Conservation (phyloP, 2,888 invertebrate genomes). For the Dascillus cervinus region DNA sequence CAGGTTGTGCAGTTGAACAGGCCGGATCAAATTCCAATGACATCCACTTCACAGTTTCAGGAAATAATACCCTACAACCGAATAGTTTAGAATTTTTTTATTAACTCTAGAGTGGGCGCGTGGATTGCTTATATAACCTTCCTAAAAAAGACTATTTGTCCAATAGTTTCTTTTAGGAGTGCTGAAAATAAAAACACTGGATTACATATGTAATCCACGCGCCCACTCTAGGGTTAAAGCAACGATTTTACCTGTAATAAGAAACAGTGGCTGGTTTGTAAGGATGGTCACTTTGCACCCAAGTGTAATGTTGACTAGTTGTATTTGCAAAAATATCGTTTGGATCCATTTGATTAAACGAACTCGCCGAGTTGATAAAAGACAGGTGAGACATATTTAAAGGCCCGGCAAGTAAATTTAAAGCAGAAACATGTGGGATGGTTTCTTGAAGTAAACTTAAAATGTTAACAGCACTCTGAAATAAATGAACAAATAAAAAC, state of each 20-base stretch:
- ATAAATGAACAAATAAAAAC: constrained; percentile 15
- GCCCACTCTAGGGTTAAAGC: not conserved
- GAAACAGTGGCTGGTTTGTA: constrained; percentile 83
- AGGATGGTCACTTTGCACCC: constrained; percentile 95
- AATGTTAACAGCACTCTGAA: constrained; percentile 76
- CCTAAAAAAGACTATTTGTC: too few species aligned
- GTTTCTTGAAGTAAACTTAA: constrained; percentile 80
- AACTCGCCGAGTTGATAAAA: constrained; percentile 31
- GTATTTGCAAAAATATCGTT: constrained; percentile 43
- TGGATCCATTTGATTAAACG: constrained; percentile 25
- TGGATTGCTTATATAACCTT: not conserved
- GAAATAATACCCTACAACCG: constrained; percentile 69
- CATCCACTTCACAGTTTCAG: constrained; percentile 82
- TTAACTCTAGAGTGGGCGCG: too few species aligned
- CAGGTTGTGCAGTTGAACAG: constrained; percentile 87
- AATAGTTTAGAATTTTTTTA: constrained; percentile 1
- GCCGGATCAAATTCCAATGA: constrained; percentile 88
- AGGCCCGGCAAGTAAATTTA: constrained; percentile 58
- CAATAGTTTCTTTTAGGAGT: too few species aligned
- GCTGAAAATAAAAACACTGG: too few species aligned
- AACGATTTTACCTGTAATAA: constrained; percentile 61
- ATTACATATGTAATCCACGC: too few species aligned
- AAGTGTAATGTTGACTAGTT: constrained; percentile 80
- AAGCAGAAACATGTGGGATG: constrained; percentile 78
- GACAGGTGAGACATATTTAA: constrained; percentile 11